These are phyloP conservation scores for Scaptomyza parva DNA, from an alignment of 2,888 invertebrate species.

Conservation along the genomic window DNA sequence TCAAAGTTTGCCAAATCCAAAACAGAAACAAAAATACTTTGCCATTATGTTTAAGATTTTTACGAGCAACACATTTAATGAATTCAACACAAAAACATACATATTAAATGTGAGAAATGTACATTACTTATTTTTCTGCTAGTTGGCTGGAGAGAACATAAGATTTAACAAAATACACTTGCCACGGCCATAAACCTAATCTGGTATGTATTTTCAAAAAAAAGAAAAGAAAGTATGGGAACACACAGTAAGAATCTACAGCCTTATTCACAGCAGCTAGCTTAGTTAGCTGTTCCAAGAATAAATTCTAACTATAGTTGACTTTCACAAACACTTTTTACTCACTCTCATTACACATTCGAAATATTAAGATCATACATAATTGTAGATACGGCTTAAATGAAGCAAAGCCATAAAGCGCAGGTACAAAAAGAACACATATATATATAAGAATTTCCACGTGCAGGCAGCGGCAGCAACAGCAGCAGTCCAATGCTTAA, in stretches of 20 bases:
- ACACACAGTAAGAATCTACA: conserved; percentile 5
- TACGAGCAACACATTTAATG: not conserved
- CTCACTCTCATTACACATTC: conserved; percentile 10
- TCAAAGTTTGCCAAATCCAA: not conserved
- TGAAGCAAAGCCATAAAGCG: conserved; percentile 33
- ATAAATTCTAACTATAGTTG: conserved; percentile 1
- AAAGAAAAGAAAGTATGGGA: conserved; percentile 38
- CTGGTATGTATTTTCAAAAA: conserved; percentile 5
- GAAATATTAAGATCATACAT: conserved; percentile 12
- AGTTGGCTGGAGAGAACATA: too few species aligned
- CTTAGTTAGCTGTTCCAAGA: not conserved
- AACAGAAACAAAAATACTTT: not conserved
- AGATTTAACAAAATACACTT: not conserved
- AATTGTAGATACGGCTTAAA: conserved; percentile 5
- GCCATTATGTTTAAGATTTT: not conserved
- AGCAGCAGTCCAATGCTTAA: conserved; percentile 30
- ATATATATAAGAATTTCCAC: conserved; percentile 44
- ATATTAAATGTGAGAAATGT: not conserved
- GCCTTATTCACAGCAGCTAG: conserved; percentile 2
- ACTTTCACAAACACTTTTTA: conserved; percentile 11
- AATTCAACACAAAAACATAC: not conserved
- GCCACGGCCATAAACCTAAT: not conserved
- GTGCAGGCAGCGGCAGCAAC: conserved; percentile 45
- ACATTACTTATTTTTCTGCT: not conserved
- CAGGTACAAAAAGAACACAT: conserved; percentile 17